A percentile compares a stretch with the other conserved stretches of the same genome.
Evolutionary conservation across 64 coral and sea anemone species (phyloP).

Genomic region (Porites lutea): DNA sequence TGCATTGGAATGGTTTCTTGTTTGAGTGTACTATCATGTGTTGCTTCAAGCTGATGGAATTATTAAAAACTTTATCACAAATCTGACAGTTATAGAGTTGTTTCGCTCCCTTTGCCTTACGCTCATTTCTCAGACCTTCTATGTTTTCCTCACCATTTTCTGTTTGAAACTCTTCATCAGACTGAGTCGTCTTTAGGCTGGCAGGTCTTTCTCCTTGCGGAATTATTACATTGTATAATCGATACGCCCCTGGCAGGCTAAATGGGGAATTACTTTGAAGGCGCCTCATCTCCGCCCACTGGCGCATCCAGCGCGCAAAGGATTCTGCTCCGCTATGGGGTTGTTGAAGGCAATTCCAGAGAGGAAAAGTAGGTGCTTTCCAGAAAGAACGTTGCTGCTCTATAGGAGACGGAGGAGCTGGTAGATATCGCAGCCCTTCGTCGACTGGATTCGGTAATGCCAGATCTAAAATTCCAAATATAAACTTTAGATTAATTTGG

Average conservation of each 20-base stretch:
- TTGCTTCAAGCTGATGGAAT: slow-evolving; percentile 71
- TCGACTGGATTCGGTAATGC: background rate
- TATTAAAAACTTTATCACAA: slow-evolving; percentile 62
- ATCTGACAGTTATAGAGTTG: slow-evolving; percentile 41
- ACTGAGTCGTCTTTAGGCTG: background rate
- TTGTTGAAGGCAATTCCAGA: slow-evolving; percentile 53
- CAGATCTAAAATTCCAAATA: background rate
- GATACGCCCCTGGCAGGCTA: background rate
- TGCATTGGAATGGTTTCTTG: slow-evolving; percentile 57
- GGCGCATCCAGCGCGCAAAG: slow-evolving; percentile 72
- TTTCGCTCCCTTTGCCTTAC: background rate
- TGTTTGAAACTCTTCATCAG: background rate
- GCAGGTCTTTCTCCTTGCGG: background rate
- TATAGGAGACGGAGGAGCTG: background rate
- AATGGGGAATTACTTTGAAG: background rate
- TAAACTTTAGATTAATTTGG: too few species aligned
- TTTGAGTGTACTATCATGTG: slow-evolving; percentile 68
- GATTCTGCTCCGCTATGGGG: background rate
- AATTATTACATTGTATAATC: background rate
- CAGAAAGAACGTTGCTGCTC: background rate
- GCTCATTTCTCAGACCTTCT: background rate
- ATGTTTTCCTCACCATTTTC: background rate
- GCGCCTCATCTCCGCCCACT: slow-evolving; percentile 60
- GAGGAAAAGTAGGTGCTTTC: background rate
- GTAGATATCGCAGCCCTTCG: background rate